Evolutionary conservation across 2,888 invertebrate species (phyloP), one percentile per base, ranked within the genome.

Genomic region (Crocallis elinguaria): DNA sequence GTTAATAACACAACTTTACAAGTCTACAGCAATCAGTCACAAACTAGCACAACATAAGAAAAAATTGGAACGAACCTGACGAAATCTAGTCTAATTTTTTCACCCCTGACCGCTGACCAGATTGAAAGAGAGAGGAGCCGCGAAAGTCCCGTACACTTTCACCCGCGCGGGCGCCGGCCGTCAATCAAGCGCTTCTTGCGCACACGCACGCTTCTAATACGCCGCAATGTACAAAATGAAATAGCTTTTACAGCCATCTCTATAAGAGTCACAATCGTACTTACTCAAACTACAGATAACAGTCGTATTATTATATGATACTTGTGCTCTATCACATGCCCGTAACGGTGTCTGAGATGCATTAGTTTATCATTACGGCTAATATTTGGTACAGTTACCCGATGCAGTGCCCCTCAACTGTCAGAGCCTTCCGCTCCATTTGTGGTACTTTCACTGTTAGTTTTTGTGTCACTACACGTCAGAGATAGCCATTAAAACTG

Each of bases 131-230:
- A 65, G 51, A 54, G 45, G 44, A 25, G 25, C 16, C 49, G 55
- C 62, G 65, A 73, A 75, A 76, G 77, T 74, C 71, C 76, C 79
- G 79, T 77, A 71, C 65, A 77, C 79, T 79, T 79, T 78, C 79
- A 75, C 77, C 72, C 54, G 67, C 60, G 54, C 49, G 39, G 39
- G 55, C 43, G 29, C 17, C 63, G 63, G 39, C 49, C 59, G 68
- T 71, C 73, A 67, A 66, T 73, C 67, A 71, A 56, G 52, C 53
- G 55, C 61, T 51, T 51, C 42, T 48, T 56, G 60, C 49, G 54
- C 59, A 36, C 54, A 42, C 57, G 57, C 53, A 52, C 49, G 12
- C 21, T 21, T 39, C 9, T 3, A 9, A 16, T 11, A 30, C 23
- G 14, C 9, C 3, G 3, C 11, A 8, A 11, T 17, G 2, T 27